phyloP scores from a whole-genome alignment of 2,797 vertebrate genomes.

The Stomatorhinus walkeri region DNA sequence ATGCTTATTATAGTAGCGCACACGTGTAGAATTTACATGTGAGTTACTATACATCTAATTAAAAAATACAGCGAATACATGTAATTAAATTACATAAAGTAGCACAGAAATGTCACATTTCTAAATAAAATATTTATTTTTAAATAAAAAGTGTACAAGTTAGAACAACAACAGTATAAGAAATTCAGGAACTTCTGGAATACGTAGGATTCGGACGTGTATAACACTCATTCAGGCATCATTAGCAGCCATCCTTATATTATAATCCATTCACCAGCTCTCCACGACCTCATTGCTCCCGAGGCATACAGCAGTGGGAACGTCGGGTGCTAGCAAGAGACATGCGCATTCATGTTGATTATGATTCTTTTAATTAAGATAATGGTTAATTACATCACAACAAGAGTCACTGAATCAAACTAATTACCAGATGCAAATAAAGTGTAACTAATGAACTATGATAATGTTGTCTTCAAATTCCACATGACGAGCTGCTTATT shows the following conservation, averaged over 20 bases:
- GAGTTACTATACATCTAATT: not conserved
- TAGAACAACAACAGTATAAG: not conserved
- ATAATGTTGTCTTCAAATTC: not conserved
- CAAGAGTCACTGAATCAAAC: not conserved
- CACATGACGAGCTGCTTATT: not conserved
- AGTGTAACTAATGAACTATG: not conserved
- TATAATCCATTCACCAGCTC: not conserved
- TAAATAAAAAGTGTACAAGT: not conserved
- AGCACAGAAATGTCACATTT: not conserved
- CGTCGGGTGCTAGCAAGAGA: not conserved
- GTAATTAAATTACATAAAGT: not conserved
- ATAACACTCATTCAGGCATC: not conserved
- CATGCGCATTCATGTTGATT: not conserved
- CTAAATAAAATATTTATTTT: no score
- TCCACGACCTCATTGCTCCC: not conserved
- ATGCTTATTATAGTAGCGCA: not conserved
- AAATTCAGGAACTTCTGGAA: not conserved
- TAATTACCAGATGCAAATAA: slow-evolving; percentile 7
- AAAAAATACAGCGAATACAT: not conserved
- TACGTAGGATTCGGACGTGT: not conserved
- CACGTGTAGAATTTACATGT: not conserved
- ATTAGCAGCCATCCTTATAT: not conserved
- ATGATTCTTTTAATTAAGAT: slow-evolving; percentile 16
- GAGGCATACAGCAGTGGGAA: not conserved
- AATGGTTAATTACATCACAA: slow-evolving; percentile 14